These are phyloP conservation scores for Pseudochaenichthys georgianus DNA, from an alignment of 2,797 vertebrate genomes.

Conservation along the genomic window DNA sequence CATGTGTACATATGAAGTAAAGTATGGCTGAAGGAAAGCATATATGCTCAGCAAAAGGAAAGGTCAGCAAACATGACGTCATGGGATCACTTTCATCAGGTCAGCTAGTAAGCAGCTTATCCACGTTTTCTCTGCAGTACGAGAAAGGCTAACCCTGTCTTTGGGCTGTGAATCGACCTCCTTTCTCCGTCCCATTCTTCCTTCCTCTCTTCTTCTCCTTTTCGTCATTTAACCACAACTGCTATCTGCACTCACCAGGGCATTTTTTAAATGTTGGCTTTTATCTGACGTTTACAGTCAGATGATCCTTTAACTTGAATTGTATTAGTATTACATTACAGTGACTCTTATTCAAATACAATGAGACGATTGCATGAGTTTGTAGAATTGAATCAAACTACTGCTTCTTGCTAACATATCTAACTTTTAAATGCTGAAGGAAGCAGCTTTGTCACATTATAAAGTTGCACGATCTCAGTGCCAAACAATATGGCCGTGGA, in stretches of 20 bases:
- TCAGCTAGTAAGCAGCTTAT: too few species aligned
- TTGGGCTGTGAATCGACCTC: background rate
- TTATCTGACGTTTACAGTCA: conserved; percentile 55
- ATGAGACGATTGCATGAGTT: background rate
- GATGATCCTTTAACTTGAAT: conserved; percentile 22
- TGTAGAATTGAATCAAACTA: background rate
- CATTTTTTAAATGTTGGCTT: conserved; percentile 12
- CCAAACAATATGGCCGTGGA: background rate
- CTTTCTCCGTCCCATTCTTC: background rate
- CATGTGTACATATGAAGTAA: conserved; percentile 17
- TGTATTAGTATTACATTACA: conserved; percentile 5
- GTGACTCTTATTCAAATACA: background rate
- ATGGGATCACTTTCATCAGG: background rate
- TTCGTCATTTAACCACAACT: too few species aligned
- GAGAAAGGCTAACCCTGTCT: conserved; percentile 33
- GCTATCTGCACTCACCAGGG: background rate
- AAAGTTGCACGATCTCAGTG: background rate
- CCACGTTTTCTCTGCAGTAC: background rate
- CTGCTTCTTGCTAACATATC: background rate
- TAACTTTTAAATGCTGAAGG: background rate
- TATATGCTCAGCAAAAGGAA: conserved; percentile 34
- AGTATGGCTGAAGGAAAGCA: conserved; percentile 28
- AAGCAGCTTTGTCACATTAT: conserved; percentile 1
- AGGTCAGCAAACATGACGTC: conserved; percentile 46
- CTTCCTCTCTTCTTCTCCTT: too few species aligned